Conservation (phyloP, 2,113 vertebrate species). For the Tichodroma muraria region DNA sequence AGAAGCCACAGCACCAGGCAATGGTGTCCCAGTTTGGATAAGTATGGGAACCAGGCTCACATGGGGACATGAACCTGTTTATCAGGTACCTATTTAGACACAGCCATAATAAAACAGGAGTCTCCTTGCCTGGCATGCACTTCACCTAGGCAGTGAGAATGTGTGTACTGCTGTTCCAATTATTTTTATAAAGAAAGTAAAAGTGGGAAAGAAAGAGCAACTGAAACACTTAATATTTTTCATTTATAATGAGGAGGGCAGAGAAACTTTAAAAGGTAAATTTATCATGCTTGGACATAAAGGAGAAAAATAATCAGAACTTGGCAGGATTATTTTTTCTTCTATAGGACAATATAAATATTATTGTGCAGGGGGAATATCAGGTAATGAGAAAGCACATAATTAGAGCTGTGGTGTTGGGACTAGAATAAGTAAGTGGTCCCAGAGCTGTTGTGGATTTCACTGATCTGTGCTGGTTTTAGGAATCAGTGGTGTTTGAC, state of each 20-base stretch:
- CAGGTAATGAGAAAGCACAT: background rate
- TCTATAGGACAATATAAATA: background rate
- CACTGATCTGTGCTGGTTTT: background rate
- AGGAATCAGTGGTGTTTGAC: background rate
- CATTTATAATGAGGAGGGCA: background rate
- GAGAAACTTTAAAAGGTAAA: background rate
- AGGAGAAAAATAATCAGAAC: background rate
- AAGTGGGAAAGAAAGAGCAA: background rate
- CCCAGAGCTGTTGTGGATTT: background rate
- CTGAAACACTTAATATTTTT: background rate
- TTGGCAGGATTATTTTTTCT: background rate
- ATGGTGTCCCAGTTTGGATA: background rate
- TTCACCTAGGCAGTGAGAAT: background rate
- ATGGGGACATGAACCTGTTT: background rate
- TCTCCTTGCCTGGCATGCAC: background rate
- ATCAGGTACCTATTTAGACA: background rate
- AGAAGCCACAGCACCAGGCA: background rate
- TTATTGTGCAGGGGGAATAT: background rate
- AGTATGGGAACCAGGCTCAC: background rate
- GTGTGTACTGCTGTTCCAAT: background rate
- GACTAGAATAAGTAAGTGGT: background rate
- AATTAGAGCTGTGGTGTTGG: background rate
- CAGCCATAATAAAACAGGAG: background rate
- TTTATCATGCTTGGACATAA: background rate
- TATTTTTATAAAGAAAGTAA: background rate